Conservation (phyloP, 2,888 invertebrate genomes). For the Ctena decussata region DNA sequence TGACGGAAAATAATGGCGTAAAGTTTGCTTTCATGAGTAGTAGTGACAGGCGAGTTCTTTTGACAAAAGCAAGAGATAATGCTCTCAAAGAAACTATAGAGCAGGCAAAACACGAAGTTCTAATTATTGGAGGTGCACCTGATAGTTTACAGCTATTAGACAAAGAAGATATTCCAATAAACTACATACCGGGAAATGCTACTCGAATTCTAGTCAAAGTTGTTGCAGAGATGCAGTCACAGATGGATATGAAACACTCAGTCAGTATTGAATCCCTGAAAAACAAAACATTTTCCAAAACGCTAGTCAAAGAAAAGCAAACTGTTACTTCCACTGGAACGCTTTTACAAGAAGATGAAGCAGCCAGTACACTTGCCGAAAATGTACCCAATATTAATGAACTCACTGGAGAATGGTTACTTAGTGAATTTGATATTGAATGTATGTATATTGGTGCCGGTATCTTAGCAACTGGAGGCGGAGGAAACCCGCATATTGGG, state of each 20-base stretch:
- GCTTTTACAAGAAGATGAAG: constrained; percentile 27
- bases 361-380: not conserved
- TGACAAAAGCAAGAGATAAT: constrained; percentile 65
- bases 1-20: not conserved
- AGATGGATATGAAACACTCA: not conserved
- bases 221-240: constrained; percentile 74
- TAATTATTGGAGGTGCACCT: constrained; percentile 62
- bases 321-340: constrained; percentile 57
- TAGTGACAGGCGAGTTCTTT: constrained; percentile 58
- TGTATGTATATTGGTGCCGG: constrained; percentile 84
- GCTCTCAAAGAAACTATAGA: constrained; percentile 54
- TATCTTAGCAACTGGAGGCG: constrained; percentile 84
- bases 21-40: not conserved
- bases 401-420: constrained; percentile 79
- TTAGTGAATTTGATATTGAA: constrained; percentile 82
- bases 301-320: constrained; percentile 43
- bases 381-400: constrained; percentile 65
- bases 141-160: constrained; percentile 68
- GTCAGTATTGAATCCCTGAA: not conserved
- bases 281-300: not conserved
- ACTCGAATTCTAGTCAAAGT: constrained; percentile 80
- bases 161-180: constrained; percentile 74
- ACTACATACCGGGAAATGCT: constrained; percentile 83
- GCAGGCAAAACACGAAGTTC: constrained; percentile 32
- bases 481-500: constrained; percentile 82